Evolutionary conservation across 1,140 invertebrate genomes (phyloP), one percentile per base, ranked within the genome.

Genomic region (Saccostrea cuccullata): DNA sequence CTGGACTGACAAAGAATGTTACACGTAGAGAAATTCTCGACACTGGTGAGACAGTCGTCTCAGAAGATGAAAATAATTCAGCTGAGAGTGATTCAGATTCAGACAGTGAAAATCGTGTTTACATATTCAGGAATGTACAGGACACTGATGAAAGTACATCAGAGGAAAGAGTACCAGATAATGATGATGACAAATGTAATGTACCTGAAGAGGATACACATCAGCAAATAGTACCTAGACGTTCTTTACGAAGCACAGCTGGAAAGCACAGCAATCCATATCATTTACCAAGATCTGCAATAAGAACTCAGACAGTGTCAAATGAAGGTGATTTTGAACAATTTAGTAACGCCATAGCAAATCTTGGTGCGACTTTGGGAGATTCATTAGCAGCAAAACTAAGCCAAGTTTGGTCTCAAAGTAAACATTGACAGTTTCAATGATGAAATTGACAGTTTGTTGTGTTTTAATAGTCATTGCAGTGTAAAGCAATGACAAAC

Each of bases 181-280:
- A 17, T 55, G 67, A 26, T 23, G 67, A 23, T 70, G 11, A 17
- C 20, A 11, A 70, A 86, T 5, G 17, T 23, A n/a, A 36, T 23
- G 30, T 36, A 36, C 30, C 30, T 36, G 30, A 36, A 36, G 30
- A 36, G 30, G 30, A 36, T 36, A 36, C 30, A 36, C 30, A 36
- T 36, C 30, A 36, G 30, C 30, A 36, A 36, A 36, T 36, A 36
- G 30, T 36, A 55, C 30, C 77, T 17, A 17, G 60, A 30, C n/a
- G 84, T 23, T n/a, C 85, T 70, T 70, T 12, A n/a, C 26, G 85
- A 26, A 36, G 26, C n/a, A 30, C 73, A 20, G 86, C 86, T 23
- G 86, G 70, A 82, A 82, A 87, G 40, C 86, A 87, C 60, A 82
- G 70, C 5, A 87, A 87, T 26, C 55, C 55, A 15, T 17, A 82